Base-by-base conservation (phyloP, 2,888 invertebrate species). In the Mellilla xanthometata region DNA sequence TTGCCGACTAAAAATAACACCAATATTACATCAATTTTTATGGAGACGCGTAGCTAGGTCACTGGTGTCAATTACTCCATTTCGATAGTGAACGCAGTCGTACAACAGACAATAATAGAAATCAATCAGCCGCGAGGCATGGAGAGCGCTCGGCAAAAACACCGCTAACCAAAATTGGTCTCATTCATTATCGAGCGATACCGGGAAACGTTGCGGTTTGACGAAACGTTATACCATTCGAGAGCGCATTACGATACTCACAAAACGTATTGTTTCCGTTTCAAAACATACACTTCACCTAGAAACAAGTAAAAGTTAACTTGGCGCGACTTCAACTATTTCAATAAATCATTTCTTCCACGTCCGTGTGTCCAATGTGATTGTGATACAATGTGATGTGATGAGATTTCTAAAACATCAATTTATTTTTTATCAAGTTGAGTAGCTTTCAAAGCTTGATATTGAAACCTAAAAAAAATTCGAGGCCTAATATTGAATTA, bases 151-250 rank as follows among this genome's bases (percentile, higher is more conserved):
- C 65, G 67, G 65, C 70, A 81, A 84, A 83, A 80, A 79, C 81
- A 66, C 81, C 80, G 76, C 80, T 81, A 81, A 75, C 75, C 77
- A 75, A 83, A 84, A 76, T 77, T 77, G 65, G 75, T 69, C 70
- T 76, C 77, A 80, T 82, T 82, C 76, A 79, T 76, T 81, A 77
- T 66, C 62, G 42, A 13, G 42, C 39, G 29, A 26, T 41, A 48
- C 38, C 41, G 52, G 62, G 65, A 64, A 76, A 63, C 69, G 57
- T 70, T 79, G 81, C 72, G 81, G 83, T 81, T 80, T 77, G 79
- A 81, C 79, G 72, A 79, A 84, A 81, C 39, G 42, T 35, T 49
- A 48, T 34, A 39, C 30, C 13, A 19, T 32, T 26, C 30, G 30
- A 39, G 29, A 39, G 39, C 28, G 32, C 49, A 24, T 24, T 10